These are phyloP conservation scores for Drosophila yooni DNA, from an alignment of 2,888 invertebrate species.

Conservation along the genomic window DNA sequence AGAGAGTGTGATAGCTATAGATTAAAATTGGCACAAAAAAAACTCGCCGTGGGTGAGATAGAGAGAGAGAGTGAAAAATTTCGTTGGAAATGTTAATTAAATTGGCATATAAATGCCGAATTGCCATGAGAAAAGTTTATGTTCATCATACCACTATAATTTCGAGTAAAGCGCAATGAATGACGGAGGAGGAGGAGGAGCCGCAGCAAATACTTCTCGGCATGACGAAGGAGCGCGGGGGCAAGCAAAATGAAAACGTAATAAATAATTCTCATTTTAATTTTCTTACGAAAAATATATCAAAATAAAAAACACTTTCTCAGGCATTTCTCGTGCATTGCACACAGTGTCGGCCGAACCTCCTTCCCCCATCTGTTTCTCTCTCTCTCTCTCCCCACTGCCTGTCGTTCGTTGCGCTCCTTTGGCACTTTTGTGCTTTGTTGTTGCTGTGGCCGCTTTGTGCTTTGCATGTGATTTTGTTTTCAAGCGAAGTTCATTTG, in stretches of 20 bases:
- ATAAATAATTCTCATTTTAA: constrained; percentile 81
- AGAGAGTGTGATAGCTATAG: constrained; percentile 12
- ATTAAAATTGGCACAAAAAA: constrained; percentile 22
- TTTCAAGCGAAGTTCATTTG: constrained; percentile 82
- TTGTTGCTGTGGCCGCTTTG: constrained; percentile 36
- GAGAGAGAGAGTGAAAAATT: constrained; percentile 22
- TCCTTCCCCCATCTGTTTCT: not conserved
- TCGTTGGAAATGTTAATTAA: constrained; percentile 78
- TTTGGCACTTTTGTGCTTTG: constrained; percentile 67
- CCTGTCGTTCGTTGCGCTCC: constrained; percentile 37
- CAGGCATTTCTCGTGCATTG: constrained; percentile 38
- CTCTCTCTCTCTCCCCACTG: not conserved
- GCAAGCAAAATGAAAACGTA: constrained; percentile 61
- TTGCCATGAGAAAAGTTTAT: constrained; percentile 68
- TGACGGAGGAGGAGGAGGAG: constrained; percentile 34
- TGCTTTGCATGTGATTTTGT: constrained; percentile 79
- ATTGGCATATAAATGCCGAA: constrained; percentile 67
- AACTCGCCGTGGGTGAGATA: constrained; percentile 22
- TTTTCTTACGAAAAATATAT: constrained; percentile 77
- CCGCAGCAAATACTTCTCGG: constrained; percentile 23
- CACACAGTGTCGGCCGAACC: constrained; percentile 7
- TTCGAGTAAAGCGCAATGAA: constrained; percentile 64
- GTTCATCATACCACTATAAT: constrained; percentile 37
- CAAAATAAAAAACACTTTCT: constrained; percentile 78
- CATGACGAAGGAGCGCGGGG: constrained; percentile 2